A percentile compares a stretch with the other conserved stretches of the same genome.
phyloP scores from a whole-genome alignment of 2,113 vertebrate species.

The Lasiurus cinereus region DNA sequence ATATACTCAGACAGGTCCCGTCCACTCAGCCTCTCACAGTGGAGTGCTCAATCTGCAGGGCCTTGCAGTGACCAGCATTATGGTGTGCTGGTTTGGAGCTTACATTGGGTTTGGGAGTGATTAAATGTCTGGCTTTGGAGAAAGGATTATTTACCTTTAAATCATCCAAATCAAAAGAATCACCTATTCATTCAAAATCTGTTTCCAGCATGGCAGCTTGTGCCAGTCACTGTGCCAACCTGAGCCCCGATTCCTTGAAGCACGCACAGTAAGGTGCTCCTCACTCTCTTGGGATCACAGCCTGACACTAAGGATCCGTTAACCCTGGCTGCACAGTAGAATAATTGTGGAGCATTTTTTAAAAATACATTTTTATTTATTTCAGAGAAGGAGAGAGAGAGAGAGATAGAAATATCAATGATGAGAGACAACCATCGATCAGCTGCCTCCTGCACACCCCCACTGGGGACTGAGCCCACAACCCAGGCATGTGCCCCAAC shows the following conservation, averaged over 20 bases:
- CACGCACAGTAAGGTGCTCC: not conserved
- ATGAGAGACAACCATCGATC: too few species aligned
- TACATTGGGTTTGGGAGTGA: conserved; percentile 40
- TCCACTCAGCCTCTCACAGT: not conserved
- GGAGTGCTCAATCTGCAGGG: not conserved
- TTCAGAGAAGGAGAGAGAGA: too few species aligned
- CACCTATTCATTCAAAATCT: conserved; percentile 9
- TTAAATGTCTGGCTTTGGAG: not conserved
- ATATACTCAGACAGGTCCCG: not conserved
- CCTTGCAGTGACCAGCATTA: not conserved
- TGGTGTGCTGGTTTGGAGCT: conserved; percentile 40
- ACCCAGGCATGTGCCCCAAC: too few species aligned
- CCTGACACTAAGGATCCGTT: not conserved
- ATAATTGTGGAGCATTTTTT: not conserved
- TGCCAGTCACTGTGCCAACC: not conserved
- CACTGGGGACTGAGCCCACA: too few species aligned
- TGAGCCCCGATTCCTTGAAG: not conserved
- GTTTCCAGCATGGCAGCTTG: not conserved
- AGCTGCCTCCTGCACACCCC: too few species aligned
- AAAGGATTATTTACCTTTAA: not conserved
- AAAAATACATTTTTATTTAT: not conserved
- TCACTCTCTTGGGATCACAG: not conserved
- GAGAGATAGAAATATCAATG: too few species aligned
- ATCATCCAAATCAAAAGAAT: conserved; percentile 3
- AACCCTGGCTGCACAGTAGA: not conserved